Conservation (phyloP, 2,113 vertebrate species). For the Laticauda colubrina region DNA sequence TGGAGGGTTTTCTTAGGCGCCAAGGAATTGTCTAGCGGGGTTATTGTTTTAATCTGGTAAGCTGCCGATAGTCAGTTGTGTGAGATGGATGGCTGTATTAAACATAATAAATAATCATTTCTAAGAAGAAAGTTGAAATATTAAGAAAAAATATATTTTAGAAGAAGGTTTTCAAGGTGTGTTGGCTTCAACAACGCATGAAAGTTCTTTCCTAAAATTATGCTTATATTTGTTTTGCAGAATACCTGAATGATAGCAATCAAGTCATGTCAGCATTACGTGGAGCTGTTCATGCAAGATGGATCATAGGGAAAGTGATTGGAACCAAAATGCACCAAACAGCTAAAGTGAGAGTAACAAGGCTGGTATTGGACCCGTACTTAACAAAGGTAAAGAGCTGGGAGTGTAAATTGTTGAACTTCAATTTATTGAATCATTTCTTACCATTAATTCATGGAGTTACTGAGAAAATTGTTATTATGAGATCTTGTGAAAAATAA, state of each 20-base stretch:
- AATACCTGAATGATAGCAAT: slow-evolving; percentile 41
- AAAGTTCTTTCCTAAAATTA: slow-evolving; percentile 38
- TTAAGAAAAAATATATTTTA: neutral
- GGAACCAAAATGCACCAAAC: slow-evolving; percentile 95
- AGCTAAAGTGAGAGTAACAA: slow-evolving; percentile 92
- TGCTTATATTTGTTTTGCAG: slow-evolving; percentile 49
- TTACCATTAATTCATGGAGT: neutral
- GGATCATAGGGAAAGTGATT: slow-evolving; percentile 92
- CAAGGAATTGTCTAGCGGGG: neutral
- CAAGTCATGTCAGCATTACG: slow-evolving; percentile 81
- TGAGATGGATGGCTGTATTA: neutral
- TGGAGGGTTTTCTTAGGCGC: neutral
- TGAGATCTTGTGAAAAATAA: neutral
- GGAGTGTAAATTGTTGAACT: neutral
- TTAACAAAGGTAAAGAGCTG: slow-evolving; percentile 87
- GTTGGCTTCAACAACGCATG: neutral
- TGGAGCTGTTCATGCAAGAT: slow-evolving; percentile 87
- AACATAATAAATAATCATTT: neutral
- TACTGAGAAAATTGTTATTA: neutral
- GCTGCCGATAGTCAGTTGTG: neutral
- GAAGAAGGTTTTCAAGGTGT: neutral
- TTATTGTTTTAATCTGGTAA: neutral
- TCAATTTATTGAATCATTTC: neutral
- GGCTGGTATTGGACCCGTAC: slow-evolving; percentile 90
- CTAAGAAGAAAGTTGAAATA: neutral